phyloP scores from a whole-genome alignment of 2,797 vertebrate genomes.

The Cygnus olor region DNA sequence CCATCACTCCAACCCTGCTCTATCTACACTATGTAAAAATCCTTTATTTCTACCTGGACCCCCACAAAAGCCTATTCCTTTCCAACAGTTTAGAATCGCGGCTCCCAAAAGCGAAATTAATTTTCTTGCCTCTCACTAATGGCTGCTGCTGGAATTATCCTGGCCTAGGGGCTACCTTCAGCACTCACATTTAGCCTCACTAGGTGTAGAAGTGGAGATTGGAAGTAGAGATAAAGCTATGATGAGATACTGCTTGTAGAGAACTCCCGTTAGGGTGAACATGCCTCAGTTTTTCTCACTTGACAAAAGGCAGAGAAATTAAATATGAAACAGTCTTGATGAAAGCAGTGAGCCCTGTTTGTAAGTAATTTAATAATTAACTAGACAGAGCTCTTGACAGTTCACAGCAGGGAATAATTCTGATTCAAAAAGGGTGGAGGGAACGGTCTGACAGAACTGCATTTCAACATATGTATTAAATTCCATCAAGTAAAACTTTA shows the following conservation, averaged over 20 bases:
- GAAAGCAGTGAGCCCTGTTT: not conserved
- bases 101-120: not conserved
- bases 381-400: conserved; percentile 38
- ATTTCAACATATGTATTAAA: conserved; percentile 5
- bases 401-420: conserved; percentile 21
- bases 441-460: not conserved
- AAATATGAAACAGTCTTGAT: not conserved
- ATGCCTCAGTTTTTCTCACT: not conserved
- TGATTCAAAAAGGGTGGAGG: conserved; percentile 35
- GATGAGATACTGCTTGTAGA: not conserved
- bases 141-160: not conserved
- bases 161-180: not conserved
- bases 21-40: not conserved
- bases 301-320: conserved; percentile 11
- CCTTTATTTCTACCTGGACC: not conserved
- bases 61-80: not conserved
- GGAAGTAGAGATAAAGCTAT: not conserved
- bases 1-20: not conserved
- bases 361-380: conserved; percentile 31
- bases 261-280: not conserved
- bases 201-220: not conserved
- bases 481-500: conserved; percentile 19
- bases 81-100: not conserved
- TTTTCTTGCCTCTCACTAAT: not conserved
- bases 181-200: not conserved